Conservation (phyloP, 53 echinoderm and acorn worm genomes). For the Crossaster papposus region DNA sequence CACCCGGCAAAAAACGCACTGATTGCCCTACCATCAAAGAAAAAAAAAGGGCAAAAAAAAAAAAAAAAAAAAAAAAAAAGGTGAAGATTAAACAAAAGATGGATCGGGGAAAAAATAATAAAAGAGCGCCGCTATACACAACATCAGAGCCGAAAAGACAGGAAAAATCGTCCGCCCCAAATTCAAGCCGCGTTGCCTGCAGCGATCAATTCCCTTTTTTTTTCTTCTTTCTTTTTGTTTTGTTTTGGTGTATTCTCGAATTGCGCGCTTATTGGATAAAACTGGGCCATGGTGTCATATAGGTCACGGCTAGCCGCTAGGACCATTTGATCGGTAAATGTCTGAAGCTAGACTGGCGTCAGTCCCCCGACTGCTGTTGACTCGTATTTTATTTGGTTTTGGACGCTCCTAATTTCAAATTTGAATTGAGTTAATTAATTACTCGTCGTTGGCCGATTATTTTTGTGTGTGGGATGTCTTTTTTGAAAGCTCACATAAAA, state of each 20-base stretch:
- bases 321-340: conserved; percentile 46
- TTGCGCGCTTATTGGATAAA: conserved; percentile 58
- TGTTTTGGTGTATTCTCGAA: conserved; percentile 51
- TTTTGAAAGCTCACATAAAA: too few species aligned
- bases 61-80: not conserved
- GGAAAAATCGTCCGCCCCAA: conserved; percentile 43
- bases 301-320: conserved; percentile 57
- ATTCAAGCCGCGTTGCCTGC: conserved; percentile 32
- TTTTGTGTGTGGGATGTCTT: too few species aligned
- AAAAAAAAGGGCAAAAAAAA: not conserved
- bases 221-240: too few species aligned
- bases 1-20: conserved; percentile 16
- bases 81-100: conserved; percentile 44
- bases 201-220: conserved; percentile 38
- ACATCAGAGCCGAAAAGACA: not conserved
- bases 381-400: not conserved
- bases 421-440: too few species aligned
- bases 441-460: too few species aligned
- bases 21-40: conserved; percentile 24
- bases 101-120: not conserved
- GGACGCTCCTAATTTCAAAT: not conserved
- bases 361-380: conserved; percentile 16
- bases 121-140: not conserved
- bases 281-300: conserved; percentile 59
- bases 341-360: conserved; percentile 38